phyloP scores from a whole-genome alignment of 2,113 vertebrate species.

The Tupaia tana region DNA sequence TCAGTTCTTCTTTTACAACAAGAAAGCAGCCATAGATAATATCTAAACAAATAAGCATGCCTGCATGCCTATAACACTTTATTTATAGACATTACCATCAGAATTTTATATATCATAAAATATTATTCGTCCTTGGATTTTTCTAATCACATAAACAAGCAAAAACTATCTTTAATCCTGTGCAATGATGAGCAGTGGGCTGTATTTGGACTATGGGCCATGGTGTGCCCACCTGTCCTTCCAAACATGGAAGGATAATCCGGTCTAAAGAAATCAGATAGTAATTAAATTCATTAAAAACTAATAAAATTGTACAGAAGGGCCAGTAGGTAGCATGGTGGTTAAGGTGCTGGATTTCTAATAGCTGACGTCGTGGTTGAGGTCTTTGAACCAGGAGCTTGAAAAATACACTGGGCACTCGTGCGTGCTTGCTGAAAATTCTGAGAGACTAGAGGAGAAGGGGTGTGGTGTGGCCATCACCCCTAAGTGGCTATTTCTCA shows the following conservation, averaged over 20 bases:
- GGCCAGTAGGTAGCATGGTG: no score
- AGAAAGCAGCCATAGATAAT: background rate
- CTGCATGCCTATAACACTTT: background rate
- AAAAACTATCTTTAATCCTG: background rate
- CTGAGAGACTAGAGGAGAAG: no score
- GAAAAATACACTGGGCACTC: no score
- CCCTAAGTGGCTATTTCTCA: no score
- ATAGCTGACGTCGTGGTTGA: no score
- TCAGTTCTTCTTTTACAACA: background rate
- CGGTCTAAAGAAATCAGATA: background rate
- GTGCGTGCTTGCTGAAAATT: no score
- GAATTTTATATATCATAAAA: background rate
- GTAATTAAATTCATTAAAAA: slow-evolving; percentile 6
- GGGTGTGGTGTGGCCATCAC: no score
- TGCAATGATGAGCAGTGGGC: background rate
- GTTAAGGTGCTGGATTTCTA: no score
- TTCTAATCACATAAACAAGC: background rate
- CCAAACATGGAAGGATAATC: background rate
- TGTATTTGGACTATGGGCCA: background rate
- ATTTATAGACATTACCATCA: background rate
- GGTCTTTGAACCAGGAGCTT: no score
- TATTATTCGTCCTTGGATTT: no score
- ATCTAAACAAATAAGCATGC: background rate
- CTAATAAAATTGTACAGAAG: background rate
- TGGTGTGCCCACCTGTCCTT: background rate